Evolutionary conservation across 2,113 vertebrate genomes (phyloP).

Genomic region (Dromiciops gliroides): DNA sequence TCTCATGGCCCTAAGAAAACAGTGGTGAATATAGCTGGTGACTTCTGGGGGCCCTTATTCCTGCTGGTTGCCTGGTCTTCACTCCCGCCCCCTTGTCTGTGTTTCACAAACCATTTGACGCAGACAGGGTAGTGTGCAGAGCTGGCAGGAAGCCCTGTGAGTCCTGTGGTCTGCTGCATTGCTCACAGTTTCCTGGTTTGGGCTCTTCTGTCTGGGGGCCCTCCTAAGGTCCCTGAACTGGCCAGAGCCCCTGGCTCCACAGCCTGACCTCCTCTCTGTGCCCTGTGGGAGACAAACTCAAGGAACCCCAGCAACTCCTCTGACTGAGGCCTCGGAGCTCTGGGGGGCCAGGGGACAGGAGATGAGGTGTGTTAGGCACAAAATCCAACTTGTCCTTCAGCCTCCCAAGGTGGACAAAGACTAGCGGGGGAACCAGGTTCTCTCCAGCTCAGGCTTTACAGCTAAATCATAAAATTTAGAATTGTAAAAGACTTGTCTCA

Average conservation of each 20-base stretch:
- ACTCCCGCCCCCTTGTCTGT: not conserved
- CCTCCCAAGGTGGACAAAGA: not conserved
- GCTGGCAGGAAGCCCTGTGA: not conserved
- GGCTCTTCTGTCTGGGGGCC: not conserved
- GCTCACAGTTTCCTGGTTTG: not conserved
- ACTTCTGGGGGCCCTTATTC: not conserved
- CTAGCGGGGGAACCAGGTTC: not conserved
- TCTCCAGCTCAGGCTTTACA: not conserved
- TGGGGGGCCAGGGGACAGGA: not conserved
- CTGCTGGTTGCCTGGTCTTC: not conserved
- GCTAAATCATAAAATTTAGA: not conserved
- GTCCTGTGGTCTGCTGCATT: not conserved
- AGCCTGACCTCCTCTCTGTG: not conserved
- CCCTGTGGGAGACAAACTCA: not conserved
- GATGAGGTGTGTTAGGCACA: not conserved
- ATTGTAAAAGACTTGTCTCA: not conserved
- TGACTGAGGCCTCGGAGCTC: not conserved
- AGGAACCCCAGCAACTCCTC: not conserved
- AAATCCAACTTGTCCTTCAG: not conserved
- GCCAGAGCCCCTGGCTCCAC: not conserved
- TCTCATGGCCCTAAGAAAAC: not conserved
- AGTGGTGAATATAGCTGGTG: not conserved
- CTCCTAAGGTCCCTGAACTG: not conserved
- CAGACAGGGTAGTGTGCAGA: not conserved
- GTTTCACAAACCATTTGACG: not conserved